These are phyloP conservation scores for Tringa solitaria DNA, from an alignment of 2,113 vertebrate species.

Conservation along the genomic window DNA sequence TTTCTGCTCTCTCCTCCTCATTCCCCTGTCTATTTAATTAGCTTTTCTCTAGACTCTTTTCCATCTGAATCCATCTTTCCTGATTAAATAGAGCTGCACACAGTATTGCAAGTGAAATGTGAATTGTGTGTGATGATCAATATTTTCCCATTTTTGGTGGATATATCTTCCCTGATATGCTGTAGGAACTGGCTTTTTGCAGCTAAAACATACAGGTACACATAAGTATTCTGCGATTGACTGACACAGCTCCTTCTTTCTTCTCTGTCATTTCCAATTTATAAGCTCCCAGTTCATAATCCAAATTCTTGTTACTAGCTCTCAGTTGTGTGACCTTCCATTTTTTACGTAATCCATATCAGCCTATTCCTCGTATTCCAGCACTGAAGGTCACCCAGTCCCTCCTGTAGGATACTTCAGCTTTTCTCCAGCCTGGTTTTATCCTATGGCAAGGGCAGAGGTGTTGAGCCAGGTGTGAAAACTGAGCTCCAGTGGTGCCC, in stretches of 20 bases:
- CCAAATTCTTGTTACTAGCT: not conserved
- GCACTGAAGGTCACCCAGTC: not conserved
- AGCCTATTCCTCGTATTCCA: not conserved
- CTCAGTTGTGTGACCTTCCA: not conserved
- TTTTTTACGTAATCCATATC: conserved; percentile 2
- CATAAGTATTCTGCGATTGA: not conserved
- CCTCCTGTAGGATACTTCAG: not conserved
- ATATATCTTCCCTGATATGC: not conserved
- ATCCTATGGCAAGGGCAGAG: not conserved
- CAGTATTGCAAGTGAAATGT: not conserved
- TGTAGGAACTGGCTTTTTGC: not conserved
- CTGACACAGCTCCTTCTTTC: not conserved
- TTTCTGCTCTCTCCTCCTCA: not conserved
- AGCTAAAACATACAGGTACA: not conserved
- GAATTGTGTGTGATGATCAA: not conserved
- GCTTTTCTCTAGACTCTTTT: not conserved
- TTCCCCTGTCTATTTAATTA: not conserved
- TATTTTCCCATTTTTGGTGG: not conserved
- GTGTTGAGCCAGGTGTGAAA: not conserved
- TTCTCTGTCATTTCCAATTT: conserved; percentile 22
- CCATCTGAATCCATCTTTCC: not conserved
- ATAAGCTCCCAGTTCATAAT: not conserved
- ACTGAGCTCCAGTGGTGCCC: not conserved
- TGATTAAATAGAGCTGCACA: not conserved
- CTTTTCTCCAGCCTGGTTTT: not conserved